These are phyloP conservation scores for Nycticorax nycticorax DNA, from an alignment of 2,113 vertebrate genomes.

Conservation along the genomic window DNA sequence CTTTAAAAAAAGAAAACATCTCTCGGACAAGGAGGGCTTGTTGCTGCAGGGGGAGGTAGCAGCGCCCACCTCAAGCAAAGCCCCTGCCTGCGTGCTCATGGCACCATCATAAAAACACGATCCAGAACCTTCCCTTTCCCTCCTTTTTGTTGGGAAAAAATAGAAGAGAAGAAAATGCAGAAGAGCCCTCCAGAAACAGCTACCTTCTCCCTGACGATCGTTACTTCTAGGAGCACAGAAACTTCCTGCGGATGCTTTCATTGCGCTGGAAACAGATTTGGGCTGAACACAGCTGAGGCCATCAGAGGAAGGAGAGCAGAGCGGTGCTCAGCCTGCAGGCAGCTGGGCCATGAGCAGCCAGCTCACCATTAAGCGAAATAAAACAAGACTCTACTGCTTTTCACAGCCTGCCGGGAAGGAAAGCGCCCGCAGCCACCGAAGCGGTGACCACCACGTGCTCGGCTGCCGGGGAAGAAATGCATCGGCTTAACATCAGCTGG, in stretches of 20 bases:
- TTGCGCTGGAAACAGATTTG: not conserved
- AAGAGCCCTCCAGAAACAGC: not conserved
- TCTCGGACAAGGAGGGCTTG: not conserved
- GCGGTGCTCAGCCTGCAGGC: fast-evolving
- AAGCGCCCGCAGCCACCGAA: not conserved
- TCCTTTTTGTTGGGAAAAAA: not conserved
- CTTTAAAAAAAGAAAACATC: not conserved
- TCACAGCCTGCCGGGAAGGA: not conserved
- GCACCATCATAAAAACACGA: fast-evolving
- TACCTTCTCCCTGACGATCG: not conserved
- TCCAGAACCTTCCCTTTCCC: not conserved
- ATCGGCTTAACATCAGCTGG: not conserved
- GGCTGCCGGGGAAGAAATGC: not conserved
- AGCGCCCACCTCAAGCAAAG: not conserved
- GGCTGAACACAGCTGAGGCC: not conserved
- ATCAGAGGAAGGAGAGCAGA: fast-evolving
- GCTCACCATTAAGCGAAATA: not conserved
- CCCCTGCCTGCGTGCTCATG: not conserved
- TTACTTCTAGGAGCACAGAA: not conserved
- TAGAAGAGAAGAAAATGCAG: not conserved
- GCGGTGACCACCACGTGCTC: fast-evolving
- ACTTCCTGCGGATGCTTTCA: not conserved
- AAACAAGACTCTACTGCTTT: not conserved
- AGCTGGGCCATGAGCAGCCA: not conserved
- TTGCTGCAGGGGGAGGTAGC: not conserved